Conservation (phyloP, 2,113 vertebrate species). For the Sceloporus tristichus region DNA sequence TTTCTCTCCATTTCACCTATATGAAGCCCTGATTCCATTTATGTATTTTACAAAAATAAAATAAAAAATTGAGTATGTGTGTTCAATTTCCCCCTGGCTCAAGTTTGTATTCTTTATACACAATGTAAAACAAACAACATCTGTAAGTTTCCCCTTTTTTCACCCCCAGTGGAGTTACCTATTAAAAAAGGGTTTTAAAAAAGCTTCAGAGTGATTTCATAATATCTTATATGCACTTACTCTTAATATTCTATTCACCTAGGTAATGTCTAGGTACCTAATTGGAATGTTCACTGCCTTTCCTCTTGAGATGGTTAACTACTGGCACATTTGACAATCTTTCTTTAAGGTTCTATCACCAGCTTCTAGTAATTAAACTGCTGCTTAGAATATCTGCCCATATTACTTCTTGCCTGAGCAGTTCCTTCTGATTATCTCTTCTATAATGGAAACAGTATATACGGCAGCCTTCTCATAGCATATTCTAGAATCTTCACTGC, state of each 20-base stretch:
- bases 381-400: slow-evolving; percentile 25
- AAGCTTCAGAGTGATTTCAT: not conserved
- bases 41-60: not conserved
- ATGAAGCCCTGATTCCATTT: too few species aligned
- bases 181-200: not conserved
- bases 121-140: not conserved
- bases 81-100: too few species aligned
- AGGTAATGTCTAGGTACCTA: slow-evolving; percentile 1
- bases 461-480: not conserved
- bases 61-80: too few species aligned
- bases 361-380: slow-evolving; percentile 26
- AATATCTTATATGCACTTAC: not conserved
- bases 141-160: not conserved
- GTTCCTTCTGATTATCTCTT: slow-evolving; percentile 27
- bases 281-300: slow-evolving; percentile 28
- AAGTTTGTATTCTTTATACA: not conserved
- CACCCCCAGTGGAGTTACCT: not conserved
- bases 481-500: slow-evolving; percentile 12
- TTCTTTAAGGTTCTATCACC: slow-evolving; percentile 30
- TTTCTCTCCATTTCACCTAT: too few species aligned
- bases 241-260: slow-evolving; percentile 24
- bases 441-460: slow-evolving; percentile 13
- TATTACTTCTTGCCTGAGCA: slow-evolving; percentile 33
- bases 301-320: slow-evolving; percentile 26
- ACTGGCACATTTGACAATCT: slow-evolving; percentile 24